Percentiles rank a stretch among this genome's conserved stretches.
phyloP scores from a whole-genome alignment of 2,888 invertebrate genomes.

The Drosophila borborema region DNA sequence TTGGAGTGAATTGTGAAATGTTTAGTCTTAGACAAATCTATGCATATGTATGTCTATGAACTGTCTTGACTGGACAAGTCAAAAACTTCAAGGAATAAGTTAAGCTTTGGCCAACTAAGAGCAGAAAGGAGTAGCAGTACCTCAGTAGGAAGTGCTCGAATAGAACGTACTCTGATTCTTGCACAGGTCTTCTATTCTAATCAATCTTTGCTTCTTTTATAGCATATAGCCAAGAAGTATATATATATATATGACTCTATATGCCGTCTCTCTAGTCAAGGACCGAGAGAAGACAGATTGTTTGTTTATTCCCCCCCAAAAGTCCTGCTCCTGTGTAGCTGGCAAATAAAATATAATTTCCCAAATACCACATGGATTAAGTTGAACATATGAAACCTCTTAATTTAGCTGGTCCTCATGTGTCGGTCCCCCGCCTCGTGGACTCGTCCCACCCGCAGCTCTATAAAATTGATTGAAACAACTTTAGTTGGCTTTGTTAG shows the following conservation, averaged over 20 bases:
- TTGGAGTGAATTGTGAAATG: background rate
- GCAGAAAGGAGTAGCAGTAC: background rate
- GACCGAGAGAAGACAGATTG: background rate
- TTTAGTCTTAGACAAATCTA: background rate
- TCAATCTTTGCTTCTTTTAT: background rate
- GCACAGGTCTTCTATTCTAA: background rate
- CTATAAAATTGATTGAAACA: constrained; percentile 20
- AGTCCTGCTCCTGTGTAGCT: background rate
- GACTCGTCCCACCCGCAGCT: background rate
- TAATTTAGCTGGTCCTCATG: background rate
- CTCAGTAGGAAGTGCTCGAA: background rate
- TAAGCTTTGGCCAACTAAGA: background rate
- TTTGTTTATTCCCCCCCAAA: too few relatives aligned
- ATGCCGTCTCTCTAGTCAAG: too few relatives aligned
- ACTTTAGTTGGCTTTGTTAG: constrained; percentile 11
- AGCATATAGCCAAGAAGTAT: too few relatives aligned
- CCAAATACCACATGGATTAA: background rate
- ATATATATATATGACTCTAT: too few relatives aligned
- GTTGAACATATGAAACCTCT: background rate
- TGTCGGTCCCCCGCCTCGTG: background rate
- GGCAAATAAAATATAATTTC: constrained; percentile 3
- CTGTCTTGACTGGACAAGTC: constrained; percentile 1
- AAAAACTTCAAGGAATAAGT: background rate
- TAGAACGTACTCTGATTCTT: background rate
- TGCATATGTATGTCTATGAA: background rate